A percentile compares a stretch with the other conserved stretches of the same genome.
Conservation (phyloP, 37 sponge, comb jelly and placozoan species). For the Bolinopsis microptera region DNA sequence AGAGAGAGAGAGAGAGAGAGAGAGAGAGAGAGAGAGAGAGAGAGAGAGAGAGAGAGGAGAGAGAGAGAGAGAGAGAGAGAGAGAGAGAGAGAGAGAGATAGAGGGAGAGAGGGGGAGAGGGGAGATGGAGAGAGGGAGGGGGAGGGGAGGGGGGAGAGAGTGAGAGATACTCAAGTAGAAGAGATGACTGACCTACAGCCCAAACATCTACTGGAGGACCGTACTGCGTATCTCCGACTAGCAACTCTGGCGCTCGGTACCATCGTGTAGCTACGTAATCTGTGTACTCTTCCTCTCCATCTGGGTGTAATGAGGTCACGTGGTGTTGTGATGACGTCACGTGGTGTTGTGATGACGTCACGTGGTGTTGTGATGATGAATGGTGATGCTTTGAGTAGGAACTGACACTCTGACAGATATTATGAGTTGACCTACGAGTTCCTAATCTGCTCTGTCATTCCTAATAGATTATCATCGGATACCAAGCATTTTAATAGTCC, state of each 20-base stretch:
- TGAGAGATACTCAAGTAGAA: too few relatives aligned
- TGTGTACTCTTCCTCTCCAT: slow-evolving; percentile 90
- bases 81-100: too few relatives aligned
- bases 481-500: too few relatives aligned
- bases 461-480: too few relatives aligned
- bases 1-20: slow-evolving; percentile 7
- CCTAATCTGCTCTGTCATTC: too few relatives aligned
- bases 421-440: too few relatives aligned
- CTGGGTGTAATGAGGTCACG: not conserved
- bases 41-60: not conserved
- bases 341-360: too few relatives aligned
- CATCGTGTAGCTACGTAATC: slow-evolving; percentile 99
- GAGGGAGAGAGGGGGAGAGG: too few relatives aligned
- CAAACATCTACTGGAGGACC: slow-evolving; percentile 97
- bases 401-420: too few relatives aligned
- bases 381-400: too few relatives aligned
- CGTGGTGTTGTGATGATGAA: too few relatives aligned
- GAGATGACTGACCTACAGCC: slow-evolving; percentile 85
- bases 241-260: slow-evolving; percentile 96
- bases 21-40: not conserved
- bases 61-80: slow-evolving; percentile 7
- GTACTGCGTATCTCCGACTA: slow-evolving; percentile 96
- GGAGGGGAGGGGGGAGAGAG: not conserved
- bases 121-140: not conserved
- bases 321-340: too few relatives aligned